Evolutionary conservation across 2,888 invertebrate genomes (phyloP).

Genomic region (Thera britannica): DNA sequence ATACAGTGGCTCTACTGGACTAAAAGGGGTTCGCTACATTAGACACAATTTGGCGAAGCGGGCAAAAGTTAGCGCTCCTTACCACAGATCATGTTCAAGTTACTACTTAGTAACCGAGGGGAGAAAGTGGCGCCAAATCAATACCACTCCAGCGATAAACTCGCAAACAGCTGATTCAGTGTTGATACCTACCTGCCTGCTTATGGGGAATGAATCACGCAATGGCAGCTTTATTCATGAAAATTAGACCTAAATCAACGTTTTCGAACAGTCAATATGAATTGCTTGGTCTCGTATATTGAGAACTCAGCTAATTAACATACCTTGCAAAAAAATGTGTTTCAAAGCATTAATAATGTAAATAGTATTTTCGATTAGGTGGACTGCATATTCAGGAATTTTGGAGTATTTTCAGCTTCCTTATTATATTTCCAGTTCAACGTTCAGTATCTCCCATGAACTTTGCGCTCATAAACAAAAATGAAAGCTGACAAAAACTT

Average conservation of each 20-base stretch:
- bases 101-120: constrained; percentile 25
- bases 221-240: constrained; percentile 18
- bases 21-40: neutral
- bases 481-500: constrained; percentile 10
- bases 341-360: neutral
- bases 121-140: constrained; percentile 72
- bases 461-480: constrained; percentile 11
- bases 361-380: neutral
- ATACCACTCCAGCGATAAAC: constrained; percentile 62
- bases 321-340: neutral
- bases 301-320: neutral
- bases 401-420: neutral
- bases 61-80: constrained; percentile 7
- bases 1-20: too few species aligned
- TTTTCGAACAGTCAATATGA: neutral
- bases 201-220: constrained; percentile 23
- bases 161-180: constrained; percentile 66
- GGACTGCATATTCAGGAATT: too few species aligned
- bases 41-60: neutral
- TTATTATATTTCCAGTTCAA: neutral
- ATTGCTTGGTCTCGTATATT: constrained; percentile 1
- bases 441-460: neutral
- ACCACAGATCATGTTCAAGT: constrained; percentile 18
- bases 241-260: neutral
- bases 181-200: constrained; percentile 8